These are phyloP conservation scores for Sebastes iracundus DNA, from an alignment of 2,797 vertebrate species.

Conservation along the genomic window DNA sequence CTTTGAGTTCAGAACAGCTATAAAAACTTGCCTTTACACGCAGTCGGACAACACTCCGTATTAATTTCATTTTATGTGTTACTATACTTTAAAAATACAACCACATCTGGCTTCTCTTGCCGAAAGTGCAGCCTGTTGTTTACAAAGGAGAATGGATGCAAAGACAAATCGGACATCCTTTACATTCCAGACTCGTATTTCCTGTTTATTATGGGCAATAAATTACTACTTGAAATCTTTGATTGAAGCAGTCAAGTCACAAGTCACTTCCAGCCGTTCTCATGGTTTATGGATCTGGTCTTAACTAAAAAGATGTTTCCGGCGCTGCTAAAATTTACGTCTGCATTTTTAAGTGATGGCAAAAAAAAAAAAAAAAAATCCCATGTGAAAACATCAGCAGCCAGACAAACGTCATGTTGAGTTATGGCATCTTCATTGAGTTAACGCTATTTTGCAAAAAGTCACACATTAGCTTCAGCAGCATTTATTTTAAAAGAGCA, in stretches of 20 bases:
- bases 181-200: background rate
- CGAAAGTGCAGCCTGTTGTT: background rate
- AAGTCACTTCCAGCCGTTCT: background rate
- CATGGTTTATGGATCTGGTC: background rate
- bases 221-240: background rate
- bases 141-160: background rate
- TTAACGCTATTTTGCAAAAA: background rate
- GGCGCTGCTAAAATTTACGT: background rate
- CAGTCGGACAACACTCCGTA: background rate
- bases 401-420: background rate
- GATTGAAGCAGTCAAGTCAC: background rate
- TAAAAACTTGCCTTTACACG: background rate
- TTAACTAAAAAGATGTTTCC: background rate
- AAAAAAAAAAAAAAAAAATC: background rate
- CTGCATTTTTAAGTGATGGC: background rate
- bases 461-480: conserved; percentile 7
- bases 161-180: background rate
- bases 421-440: background rate
- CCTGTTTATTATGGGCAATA: background rate
- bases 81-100: background rate
- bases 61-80: background rate
- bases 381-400: background rate
- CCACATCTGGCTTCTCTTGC: background rate
- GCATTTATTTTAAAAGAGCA: background rate
- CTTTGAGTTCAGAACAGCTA: background rate